Conservation (phyloP, 64 coral and sea anemone genomes). For the Actinia equina region DNA sequence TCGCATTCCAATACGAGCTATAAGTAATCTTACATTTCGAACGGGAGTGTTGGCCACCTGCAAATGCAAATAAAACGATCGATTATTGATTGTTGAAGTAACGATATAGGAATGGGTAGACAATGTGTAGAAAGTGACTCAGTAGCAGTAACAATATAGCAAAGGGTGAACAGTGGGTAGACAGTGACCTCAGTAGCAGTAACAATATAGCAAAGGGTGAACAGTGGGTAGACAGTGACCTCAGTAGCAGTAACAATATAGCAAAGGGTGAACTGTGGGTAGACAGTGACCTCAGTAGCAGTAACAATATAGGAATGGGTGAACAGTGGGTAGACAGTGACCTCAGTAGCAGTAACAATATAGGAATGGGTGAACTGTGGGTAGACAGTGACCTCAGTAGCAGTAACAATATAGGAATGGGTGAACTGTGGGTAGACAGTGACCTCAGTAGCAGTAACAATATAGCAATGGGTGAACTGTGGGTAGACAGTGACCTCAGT, state of each 20-base stretch:
- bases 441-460: background rate
- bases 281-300: background rate
- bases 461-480: background rate
- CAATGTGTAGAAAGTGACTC: background rate
- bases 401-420: too few species aligned
- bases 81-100: background rate
- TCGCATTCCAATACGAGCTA: too few species aligned
- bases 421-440: too few species aligned
- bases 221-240: background rate
- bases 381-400: background rate
- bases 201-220: too few species aligned
- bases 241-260: too few species aligned
- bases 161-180: too few species aligned
- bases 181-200: background rate
- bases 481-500: too few species aligned
- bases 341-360: too few species aligned
- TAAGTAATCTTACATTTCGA: slow-evolving; percentile 59
- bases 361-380: too few species aligned
- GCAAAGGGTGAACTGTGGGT: too few species aligned
- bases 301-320: background rate
- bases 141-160: background rate
- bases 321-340: too few species aligned
- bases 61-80: background rate
- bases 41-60: slow-evolving; percentile 78
- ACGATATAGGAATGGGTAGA: background rate